A percentile compares a stretch with the other conserved stretches of the same genome.
Conservation (phyloP, 2,888 invertebrate species). For the Chalcosyrphus nemorum region DNA sequence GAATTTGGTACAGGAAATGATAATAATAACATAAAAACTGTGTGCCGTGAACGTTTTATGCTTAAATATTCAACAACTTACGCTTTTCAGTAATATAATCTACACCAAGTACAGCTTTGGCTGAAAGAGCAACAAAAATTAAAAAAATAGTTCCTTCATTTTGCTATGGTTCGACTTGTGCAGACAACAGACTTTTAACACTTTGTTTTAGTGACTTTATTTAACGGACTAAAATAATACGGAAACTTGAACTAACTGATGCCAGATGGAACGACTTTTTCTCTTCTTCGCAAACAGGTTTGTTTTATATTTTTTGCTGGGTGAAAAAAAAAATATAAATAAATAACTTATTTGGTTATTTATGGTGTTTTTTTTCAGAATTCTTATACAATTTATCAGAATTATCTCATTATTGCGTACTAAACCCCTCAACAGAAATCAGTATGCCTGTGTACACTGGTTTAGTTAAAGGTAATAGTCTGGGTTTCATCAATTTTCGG, state of each 20-base stretch:
- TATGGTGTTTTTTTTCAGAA: not conserved
- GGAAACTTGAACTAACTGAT: slow-evolving; percentile 22
- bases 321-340: not conserved
- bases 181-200: slow-evolving; percentile 30
- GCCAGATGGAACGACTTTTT: not conserved
- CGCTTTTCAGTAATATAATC: slow-evolving; percentile 72
- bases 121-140: not conserved
- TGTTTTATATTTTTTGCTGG: slow-evolving; percentile 1
- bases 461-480: not conserved
- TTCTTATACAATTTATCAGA: not conserved
- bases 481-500: not conserved
- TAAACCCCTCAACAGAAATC: not conserved
- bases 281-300: slow-evolving; percentile 27
- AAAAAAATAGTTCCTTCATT: slow-evolving; percentile 8
- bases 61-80: slow-evolving; percentile 54
- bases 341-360: not conserved
- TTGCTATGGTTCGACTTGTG: slow-evolving; percentile 2
- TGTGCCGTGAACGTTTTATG: too few species aligned
- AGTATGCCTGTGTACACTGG: not conserved
- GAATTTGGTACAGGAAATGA: not conserved
- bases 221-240: slow-evolving; percentile 17
- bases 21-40: too few species aligned
- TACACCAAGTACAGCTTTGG: not conserved
- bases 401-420: not conserved
- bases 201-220: not conserved